A percentile compares a stretch with the other conserved stretches of the same genome.
Conservation (phyloP, 2,797 vertebrate species). For the Alouatta caraya region DNA sequence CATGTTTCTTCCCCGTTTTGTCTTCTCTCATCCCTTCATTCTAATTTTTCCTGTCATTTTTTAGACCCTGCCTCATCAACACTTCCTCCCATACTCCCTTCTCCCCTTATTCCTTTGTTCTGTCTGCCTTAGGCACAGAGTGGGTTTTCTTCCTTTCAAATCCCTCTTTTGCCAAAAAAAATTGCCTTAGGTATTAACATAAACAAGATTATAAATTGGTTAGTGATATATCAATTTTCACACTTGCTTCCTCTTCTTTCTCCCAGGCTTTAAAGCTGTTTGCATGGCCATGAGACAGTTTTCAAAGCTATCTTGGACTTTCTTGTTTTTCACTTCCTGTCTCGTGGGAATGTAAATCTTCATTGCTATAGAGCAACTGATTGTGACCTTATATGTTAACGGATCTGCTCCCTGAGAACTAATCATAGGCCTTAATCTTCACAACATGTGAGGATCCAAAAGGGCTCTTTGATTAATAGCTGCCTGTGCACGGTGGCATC, state of each 20-base stretch:
- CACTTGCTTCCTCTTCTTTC: neutral
- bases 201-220: neutral
- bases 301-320: slow-evolving; percentile 17
- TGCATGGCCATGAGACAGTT: slow-evolving; percentile 28
- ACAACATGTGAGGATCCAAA: slow-evolving; percentile 67
- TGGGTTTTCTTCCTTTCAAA: neutral
- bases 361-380: slow-evolving; percentile 37
- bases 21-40: neutral
- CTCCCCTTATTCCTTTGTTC: neutral
- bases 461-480: slow-evolving; percentile 72
- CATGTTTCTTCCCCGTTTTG: neutral
- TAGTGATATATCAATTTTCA: neutral
- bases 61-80: neutral
- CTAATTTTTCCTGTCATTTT: neutral
- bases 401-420: slow-evolving; percentile 62
- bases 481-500: slow-evolving; percentile 49
- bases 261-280: neutral
- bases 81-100: too few species aligned
- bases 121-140: neutral
- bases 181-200: neutral
- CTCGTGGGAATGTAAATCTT: slow-evolving; percentile 67
- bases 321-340: slow-evolving; percentile 52
- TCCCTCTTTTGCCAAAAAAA: neutral
- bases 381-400: slow-evolving; percentile 70
- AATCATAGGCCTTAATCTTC: slow-evolving; percentile 74